These are phyloP conservation scores for mouse (Mus musculus) DNA, from an alignment of 2,113 vertebrate genomes.

Conservation along the genomic window DNA sequence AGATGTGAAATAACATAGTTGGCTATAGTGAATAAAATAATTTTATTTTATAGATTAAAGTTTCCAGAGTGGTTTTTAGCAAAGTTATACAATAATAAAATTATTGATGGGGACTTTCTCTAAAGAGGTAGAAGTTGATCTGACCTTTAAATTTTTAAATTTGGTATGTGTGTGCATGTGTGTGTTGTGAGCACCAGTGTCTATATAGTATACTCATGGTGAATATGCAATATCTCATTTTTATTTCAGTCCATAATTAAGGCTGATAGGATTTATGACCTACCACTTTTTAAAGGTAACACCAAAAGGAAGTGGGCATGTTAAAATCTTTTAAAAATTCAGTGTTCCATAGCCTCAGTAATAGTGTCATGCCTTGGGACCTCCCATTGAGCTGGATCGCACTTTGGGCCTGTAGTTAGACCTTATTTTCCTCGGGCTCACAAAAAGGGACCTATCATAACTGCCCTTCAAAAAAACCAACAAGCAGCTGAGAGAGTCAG, in stretches of 20 bases:
- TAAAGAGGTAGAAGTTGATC: not conserved
- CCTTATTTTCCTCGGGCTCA: too few species aligned
- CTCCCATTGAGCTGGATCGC: too few species aligned
- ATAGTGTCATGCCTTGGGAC: too few species aligned
- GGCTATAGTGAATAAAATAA: not conserved
- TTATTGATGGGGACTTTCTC: conserved; percentile 7
- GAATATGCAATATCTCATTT: not conserved
- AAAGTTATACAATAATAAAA: not conserved
- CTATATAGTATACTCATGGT: not conserved
- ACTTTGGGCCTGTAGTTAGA: too few species aligned
- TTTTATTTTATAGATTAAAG: conserved; percentile 6
- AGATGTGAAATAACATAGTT: conserved; percentile 40
- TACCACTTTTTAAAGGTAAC: conserved; percentile 15
- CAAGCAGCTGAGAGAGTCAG: too few species aligned
- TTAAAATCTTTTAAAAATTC: conserved; percentile 14
- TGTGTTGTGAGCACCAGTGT: not conserved
- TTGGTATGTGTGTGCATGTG: not conserved
- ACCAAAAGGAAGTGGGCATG: not conserved
- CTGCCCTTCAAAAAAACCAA: too few species aligned
- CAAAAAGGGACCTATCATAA: too few species aligned
- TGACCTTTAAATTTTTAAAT: not conserved
- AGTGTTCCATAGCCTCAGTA: too few species aligned
- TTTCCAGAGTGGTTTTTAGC: not conserved
- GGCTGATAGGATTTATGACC: not conserved
- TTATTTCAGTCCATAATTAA: conserved; percentile 32